phyloP scores from a whole-genome alignment of 2,888 invertebrate genomes.

The Cerastis leucographa region DNA sequence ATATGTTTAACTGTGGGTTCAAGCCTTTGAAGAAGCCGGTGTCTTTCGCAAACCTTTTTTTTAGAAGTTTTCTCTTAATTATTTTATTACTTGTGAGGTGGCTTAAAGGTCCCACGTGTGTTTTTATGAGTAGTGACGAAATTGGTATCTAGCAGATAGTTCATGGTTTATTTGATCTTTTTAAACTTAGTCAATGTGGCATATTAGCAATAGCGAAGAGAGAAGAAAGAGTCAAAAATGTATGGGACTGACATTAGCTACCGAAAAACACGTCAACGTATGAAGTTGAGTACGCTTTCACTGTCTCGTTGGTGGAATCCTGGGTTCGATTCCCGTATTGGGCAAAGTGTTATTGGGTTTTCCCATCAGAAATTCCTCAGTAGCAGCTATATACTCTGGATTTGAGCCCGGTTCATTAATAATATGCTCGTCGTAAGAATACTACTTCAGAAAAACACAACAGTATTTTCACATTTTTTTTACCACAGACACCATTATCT shows the following conservation, averaged over 20 bases:
- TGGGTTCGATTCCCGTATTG: too few relatives aligned
- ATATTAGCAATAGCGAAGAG: background rate
- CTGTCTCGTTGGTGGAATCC: too few relatives aligned
- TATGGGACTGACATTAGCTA: background rate
- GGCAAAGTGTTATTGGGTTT: too few relatives aligned
- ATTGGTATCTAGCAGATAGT: background rate
- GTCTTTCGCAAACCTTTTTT: slow-evolving; percentile 40
- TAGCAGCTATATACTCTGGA: too few relatives aligned
- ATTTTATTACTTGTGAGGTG: slow-evolving; percentile 39
- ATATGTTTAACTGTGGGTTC: slow-evolving; percentile 37
- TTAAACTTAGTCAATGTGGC: background rate
- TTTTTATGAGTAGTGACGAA: slow-evolving; percentile 6
- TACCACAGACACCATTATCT: too few relatives aligned
- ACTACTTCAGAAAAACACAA: too few relatives aligned
- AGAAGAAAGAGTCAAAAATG: background rate
- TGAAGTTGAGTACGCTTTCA: too few relatives aligned
- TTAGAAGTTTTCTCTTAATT: slow-evolving; percentile 25
- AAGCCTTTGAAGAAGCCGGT: slow-evolving; percentile 45
- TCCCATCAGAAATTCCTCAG: too few relatives aligned
- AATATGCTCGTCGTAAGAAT: too few relatives aligned
- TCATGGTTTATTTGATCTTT: slow-evolving; percentile 9
- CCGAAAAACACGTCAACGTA: background rate
- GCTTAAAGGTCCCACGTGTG: slow-evolving; percentile 14
- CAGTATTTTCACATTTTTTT: too few relatives aligned
- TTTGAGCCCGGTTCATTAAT: too few relatives aligned